Conservation (phyloP, 2,113 vertebrate species). For the Paradoxurus hermaphroditus region DNA sequence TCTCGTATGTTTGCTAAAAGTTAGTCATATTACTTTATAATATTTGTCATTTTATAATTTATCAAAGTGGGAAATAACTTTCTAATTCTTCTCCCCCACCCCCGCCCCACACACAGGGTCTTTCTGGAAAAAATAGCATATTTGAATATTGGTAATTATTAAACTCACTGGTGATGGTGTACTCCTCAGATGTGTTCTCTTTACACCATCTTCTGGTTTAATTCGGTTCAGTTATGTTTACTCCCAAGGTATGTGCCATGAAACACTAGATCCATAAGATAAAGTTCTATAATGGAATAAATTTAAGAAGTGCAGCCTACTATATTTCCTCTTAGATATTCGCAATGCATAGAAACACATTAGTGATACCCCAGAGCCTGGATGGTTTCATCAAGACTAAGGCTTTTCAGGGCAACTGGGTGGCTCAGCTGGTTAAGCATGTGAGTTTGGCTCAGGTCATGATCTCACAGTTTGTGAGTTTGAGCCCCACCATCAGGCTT, state of each 20-base stretch:
- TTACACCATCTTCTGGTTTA: neutral
- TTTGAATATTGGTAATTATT: neutral
- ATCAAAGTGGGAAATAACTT: constrained; percentile 15
- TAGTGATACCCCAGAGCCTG: neutral
- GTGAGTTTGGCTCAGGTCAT: too few relatives aligned
- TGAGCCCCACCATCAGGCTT: too few relatives aligned
- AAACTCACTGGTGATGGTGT: neutral
- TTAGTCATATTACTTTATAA: neutral
- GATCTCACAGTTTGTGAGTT: too few relatives aligned
- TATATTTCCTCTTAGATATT: neutral
- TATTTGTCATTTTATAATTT: constrained; percentile 6
- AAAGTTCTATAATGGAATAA: neutral
- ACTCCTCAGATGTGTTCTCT: constrained; percentile 3
- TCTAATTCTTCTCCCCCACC: neutral
- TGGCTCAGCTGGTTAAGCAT: too few relatives aligned
- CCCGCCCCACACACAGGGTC: too few relatives aligned
- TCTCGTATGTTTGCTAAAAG: constrained; percentile 13
- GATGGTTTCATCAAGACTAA: neutral
- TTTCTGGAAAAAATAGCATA: neutral
- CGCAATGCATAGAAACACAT: neutral
- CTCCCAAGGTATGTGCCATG: neutral
- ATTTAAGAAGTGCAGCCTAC: neutral
- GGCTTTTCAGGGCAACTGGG: neutral
- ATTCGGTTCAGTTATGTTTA: neutral
- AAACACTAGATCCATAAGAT: neutral